Evolutionary conservation across 1,140 invertebrate species (phyloP).

Genomic region (Pseudobourletiella spinata): DNA sequence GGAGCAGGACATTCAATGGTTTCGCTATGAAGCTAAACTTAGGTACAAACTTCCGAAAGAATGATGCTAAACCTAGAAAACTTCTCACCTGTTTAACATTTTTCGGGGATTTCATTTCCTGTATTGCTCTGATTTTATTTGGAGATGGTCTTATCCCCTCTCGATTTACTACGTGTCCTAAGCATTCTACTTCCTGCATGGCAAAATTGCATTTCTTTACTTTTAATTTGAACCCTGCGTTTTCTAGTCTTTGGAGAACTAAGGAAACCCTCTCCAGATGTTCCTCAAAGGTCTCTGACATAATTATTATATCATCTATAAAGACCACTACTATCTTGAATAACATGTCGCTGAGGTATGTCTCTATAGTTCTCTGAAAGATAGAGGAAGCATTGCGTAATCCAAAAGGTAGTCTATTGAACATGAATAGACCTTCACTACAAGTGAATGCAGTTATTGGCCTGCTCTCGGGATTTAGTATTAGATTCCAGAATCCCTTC

Average conservation of each 20-base stretch:
- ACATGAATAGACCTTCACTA: not conserved
- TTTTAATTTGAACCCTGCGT: not conserved
- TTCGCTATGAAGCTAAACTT: not conserved
- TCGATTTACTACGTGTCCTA: not conserved
- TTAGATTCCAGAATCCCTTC: not conserved
- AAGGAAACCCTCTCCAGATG: not conserved
- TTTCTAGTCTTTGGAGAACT: not conserved
- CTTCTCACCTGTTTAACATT: not conserved
- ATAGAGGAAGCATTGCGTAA: not conserved
- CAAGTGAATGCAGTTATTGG: not conserved
- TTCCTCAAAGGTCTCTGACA: not conserved
- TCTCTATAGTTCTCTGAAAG: not conserved
- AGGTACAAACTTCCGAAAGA: not conserved
- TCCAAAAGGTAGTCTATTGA: not conserved
- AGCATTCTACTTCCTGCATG: not conserved
- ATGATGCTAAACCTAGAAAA: not conserved
- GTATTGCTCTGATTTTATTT: not conserved
- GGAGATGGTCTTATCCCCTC: not conserved
- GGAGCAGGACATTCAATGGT: not conserved
- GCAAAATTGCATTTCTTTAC: not conserved
- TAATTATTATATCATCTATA: not conserved
- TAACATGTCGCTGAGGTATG: no score
- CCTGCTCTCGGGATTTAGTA: not conserved
- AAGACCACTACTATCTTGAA: not conserved
- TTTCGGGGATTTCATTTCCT: not conserved